Base-by-base conservation (phyloP, 1,140 invertebrate species). In the Drosophila mayri region DNA sequence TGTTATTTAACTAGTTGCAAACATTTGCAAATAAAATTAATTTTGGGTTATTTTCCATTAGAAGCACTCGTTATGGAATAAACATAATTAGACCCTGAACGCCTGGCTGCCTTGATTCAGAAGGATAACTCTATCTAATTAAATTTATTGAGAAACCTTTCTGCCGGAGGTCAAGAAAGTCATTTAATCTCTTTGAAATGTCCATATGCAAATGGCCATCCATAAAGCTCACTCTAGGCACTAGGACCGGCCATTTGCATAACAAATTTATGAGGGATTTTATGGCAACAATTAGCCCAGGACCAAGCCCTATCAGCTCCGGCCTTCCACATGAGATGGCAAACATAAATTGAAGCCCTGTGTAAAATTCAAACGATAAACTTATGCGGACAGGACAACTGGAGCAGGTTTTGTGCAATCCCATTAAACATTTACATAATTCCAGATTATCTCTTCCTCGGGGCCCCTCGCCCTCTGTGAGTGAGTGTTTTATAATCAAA, bases 401-500 rank as follows among this genome's bases (percentile, higher is more conserved):
- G 37, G 44, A 11, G 61, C 25, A 59, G 57, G 57, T 14, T 18
- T 16, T 22, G 47, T 43, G 37, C 37, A 3, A 43, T 32, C 20
- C 30, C 25, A 60, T 73, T 50, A 49, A 75, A 64, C 70, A 74
- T 74, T 74, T 74, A 74, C 70, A 74, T 74, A 73, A 62, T 50
- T 46, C 57, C 7, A 54, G 47, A 74, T 74, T 30, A 63, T 54
- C 37, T 52, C 35, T 30, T 18, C 32, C 28, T 14, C 40, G n/a
- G 37, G 4, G 20, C 32, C 38, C 25, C 28, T 22, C 5, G 22
- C 25, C 32, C 14, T 6, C 9, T 30, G 22, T 22, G 22, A 1
- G 57, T 22, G 35, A 52, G 28, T 61, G 64, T 62, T 68, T 81
- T 54, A 67, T 77, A 81, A 66, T 61, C 63, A 73, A 82, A 82